Evolutionary conservation across 1,140 invertebrate genomes (phyloP), one percentile per base, ranked within the genome.

Genomic region (Dendrolimus punctatus): DNA sequence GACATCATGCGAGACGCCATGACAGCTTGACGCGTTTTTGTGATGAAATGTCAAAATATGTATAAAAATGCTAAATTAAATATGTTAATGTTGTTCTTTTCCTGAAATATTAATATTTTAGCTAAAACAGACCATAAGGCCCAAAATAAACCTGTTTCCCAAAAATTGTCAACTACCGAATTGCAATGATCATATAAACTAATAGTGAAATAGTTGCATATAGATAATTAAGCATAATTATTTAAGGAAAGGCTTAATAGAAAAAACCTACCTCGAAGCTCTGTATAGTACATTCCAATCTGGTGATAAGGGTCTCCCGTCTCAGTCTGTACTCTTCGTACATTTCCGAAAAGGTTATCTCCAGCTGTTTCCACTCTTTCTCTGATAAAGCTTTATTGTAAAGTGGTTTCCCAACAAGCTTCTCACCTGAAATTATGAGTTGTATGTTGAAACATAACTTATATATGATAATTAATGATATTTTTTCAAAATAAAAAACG

Each of bases 251-350:
- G 4, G n/a, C 6, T 48, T 5, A 8, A 38, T 38, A n/a, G 0
- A 10, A 42, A 48, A 36, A 39, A 7, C 41, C 43, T 74, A 92
- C 92, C 87, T 93, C 90, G 85, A 98, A 99, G 36, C 96, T 98
- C 81, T 97, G 95, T 68, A 99, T 91, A 4, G 97, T 99, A 42
- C 97, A 96, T 87, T 99, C 97, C 44, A 98, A 81, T 49, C 98
- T 89, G 57, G 96, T 97, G 2, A 98, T 82, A 60, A 99, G 90
- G 90, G 97, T 96, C 74, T 98, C 93, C 53, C 96, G 87, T 55
- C 97, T 86, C 43, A 95, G 88, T 70, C 90, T 89, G 74, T 97
- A 99, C 71, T 99, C 97, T 6, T 91, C 88, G 41, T 91, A 88
- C 68, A 98, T 88, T 58, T 95, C 91, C 6, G 90, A 82, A 66